Evolutionary conservation across 2,797 vertebrate species (phyloP).

Genomic region (Microcaecilia unicolor): DNA sequence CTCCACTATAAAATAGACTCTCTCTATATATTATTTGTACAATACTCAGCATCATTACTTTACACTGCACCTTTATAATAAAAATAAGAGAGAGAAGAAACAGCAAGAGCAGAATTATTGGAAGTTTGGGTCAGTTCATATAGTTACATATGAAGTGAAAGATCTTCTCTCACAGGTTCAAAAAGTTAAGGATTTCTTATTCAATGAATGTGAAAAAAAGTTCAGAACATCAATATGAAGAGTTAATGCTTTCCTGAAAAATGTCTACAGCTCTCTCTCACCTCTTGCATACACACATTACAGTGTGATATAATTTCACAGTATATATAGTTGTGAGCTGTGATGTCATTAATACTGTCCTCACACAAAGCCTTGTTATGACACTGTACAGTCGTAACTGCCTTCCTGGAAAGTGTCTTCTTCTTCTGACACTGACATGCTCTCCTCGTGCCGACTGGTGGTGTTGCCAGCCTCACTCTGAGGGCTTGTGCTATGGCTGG

Average conservation of each 20-base stretch:
- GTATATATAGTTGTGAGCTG: conserved; percentile 3
- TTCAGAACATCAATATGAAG: conserved; percentile 1
- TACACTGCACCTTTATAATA: conserved; percentile 16
- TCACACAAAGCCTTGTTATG: conserved; percentile 50
- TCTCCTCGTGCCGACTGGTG: conserved; percentile 54
- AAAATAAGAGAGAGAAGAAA: conserved; percentile 19
- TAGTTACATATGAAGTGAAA: too few relatives aligned
- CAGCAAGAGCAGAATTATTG: too few relatives aligned
- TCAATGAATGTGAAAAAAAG: not conserved
- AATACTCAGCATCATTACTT: conserved; percentile 25
- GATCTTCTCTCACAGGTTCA: conserved; percentile 30
- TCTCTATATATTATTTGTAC: conserved; percentile 5
- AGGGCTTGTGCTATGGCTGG: conserved; percentile 49
- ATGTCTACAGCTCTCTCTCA: conserved; percentile 13
- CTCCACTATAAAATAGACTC: conserved; percentile 20
- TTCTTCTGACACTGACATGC: conserved; percentile 50
- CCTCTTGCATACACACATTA: conserved; percentile 3
- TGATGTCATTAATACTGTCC: conserved; percentile 17
- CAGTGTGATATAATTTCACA: too few relatives aligned
- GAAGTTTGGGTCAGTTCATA: too few relatives aligned
- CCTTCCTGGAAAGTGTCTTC: conserved; percentile 76
- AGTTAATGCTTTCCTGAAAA: conserved; percentile 17
- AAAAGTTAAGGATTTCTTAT: conserved; percentile 15
- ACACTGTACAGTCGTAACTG: conserved; percentile 83
- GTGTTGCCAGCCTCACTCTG: conserved; percentile 50